phyloP scores from a whole-genome alignment of 2,113 vertebrate species.

The Cygnus buccinator region DNA sequence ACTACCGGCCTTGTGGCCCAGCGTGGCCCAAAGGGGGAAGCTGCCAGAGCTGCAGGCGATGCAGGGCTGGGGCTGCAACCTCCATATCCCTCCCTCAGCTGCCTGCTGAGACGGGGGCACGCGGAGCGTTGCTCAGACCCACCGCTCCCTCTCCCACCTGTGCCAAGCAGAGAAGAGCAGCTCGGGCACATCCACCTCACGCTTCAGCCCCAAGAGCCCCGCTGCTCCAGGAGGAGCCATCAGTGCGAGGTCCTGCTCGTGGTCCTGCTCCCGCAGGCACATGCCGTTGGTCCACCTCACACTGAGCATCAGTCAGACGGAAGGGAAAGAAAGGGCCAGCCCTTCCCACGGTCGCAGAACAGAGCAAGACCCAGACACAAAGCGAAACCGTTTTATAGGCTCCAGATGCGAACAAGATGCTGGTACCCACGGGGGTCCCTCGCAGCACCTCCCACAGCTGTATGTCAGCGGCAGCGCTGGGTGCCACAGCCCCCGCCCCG shows the following conservation, averaged over 20 bases:
- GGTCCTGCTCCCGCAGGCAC: neutral
- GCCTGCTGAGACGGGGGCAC: neutral
- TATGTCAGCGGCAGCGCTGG: accelerated
- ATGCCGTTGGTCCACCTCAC: neutral
- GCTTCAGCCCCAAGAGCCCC: neutral
- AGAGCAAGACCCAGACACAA: neutral
- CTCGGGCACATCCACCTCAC: neutral
- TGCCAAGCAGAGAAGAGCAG: neutral
- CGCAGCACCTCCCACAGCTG: neutral
- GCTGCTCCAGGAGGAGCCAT: neutral
- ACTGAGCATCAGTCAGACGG: accelerated
- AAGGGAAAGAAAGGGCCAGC: neutral
- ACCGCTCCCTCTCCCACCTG: neutral
- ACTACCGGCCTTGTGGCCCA: neutral
- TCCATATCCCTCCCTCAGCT: too few relatives aligned
- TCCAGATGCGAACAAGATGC: neutral
- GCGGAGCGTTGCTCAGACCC: neutral
- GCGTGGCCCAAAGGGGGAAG: neutral
- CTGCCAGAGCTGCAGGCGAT: neutral
- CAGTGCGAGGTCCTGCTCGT: neutral
- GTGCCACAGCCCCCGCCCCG: neutral
- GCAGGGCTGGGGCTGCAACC: neutral
- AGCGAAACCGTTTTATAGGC: neutral
- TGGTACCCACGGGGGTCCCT: neutral
- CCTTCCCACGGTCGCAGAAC: neutral